A percentile compares a stretch with the other conserved stretches of the same genome.
Conservation (phyloP, 2,888 invertebrate species). For the Pseudococcus jackbeardsleyi region DNA sequence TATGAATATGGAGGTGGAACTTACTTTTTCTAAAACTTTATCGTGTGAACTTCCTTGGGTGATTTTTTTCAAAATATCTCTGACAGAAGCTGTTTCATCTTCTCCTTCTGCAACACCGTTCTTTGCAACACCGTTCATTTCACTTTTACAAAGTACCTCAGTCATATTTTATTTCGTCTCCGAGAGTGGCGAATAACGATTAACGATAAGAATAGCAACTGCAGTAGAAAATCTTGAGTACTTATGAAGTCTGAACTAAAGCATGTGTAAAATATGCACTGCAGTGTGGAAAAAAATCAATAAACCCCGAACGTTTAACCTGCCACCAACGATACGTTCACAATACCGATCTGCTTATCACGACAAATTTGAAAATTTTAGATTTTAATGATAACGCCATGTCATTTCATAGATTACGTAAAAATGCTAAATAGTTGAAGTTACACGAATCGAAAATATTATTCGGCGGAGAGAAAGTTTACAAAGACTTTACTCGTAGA, state of each 20-base stretch:
- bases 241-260: background rate
- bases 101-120: background rate
- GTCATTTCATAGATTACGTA: background rate
- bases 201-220: background rate
- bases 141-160: background rate
- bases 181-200: background rate
- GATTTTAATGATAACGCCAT: background rate
- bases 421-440: background rate
- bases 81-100: slow-evolving; percentile 26
- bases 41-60: slow-evolving; percentile 32
- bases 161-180: background rate
- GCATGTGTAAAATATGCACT: background rate
- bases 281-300: background rate
- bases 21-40: slow-evolving; percentile 54
- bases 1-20: background rate
- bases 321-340: background rate
- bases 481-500: background rate
- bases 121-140: background rate
- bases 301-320: background rate
- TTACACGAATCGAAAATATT: background rate
- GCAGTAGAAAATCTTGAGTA: background rate
- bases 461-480: background rate
- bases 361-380: background rate
- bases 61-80: slow-evolving; percentile 50
- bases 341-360: background rate